A percentile compares a stretch with the other conserved stretches of the same genome.
phyloP scores from a whole-genome alignment of 2,888 invertebrate genomes.

The Cepaea hortensis region DNA sequence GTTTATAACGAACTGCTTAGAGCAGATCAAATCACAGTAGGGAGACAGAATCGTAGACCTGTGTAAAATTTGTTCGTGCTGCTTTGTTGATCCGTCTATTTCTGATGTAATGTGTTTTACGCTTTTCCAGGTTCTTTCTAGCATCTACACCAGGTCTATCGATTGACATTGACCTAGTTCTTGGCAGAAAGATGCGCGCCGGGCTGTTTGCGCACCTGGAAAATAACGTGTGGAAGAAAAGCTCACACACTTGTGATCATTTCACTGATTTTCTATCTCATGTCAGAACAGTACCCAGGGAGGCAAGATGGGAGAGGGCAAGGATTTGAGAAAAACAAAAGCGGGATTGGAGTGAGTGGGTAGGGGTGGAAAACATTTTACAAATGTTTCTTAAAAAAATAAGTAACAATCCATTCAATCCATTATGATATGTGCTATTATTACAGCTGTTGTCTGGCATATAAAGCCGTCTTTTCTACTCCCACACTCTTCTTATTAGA shows the following conservation, averaged over 20 bases:
- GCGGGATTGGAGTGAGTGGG: too few species aligned
- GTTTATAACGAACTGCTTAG: too few species aligned
- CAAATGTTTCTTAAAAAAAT: not conserved
- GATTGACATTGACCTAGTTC: constrained; percentile 41
- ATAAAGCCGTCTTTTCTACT: too few species aligned
- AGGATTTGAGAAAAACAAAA: too few species aligned
- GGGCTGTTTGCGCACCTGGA: not conserved
- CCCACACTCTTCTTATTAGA: too few species aligned
- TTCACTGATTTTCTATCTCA: not conserved
- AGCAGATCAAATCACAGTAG: too few species aligned
- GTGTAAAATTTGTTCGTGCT: not conserved
- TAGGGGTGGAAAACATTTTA: not conserved
- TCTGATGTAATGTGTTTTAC: not conserved
- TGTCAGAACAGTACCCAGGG: not conserved
- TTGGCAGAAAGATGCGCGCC: constrained; percentile 11
- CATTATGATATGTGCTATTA: too few species aligned
- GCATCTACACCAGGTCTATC: constrained; percentile 52
- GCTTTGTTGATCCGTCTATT: not conserved
- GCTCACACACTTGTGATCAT: not conserved
- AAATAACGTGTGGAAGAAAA: not conserved
- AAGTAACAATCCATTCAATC: too few species aligned
- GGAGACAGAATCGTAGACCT: not conserved
- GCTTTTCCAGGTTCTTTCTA: constrained; percentile 50
- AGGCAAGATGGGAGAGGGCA: not conserved
- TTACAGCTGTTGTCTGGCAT: too few species aligned